A percentile compares a stretch with the other conserved stretches of the same genome.
phyloP scores from a whole-genome alignment of 1,140 invertebrate genomes.

The Trichonephila inaurata region DNA sequence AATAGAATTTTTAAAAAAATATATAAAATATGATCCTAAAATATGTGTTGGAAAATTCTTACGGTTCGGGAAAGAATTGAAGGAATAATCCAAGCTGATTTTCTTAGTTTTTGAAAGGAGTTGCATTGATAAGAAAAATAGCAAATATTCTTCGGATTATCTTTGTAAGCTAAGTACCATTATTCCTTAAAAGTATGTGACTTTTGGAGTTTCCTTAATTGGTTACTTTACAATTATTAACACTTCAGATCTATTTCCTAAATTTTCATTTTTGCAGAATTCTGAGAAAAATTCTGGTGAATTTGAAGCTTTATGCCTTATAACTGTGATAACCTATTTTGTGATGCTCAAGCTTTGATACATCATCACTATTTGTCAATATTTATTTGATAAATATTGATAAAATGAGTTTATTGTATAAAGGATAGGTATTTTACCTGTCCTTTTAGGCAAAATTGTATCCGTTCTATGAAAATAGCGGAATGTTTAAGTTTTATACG shows the following conservation, averaged over 20 bases:
- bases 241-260: background rate
- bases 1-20: too few species aligned
- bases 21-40: too few species aligned
- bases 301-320: slow-evolving; percentile 19
- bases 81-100: too few species aligned
- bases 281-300: background rate
- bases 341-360: slow-evolving; percentile 38
- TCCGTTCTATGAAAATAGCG: background rate
- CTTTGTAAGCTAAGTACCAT: too few species aligned
- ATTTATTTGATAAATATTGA: background rate
- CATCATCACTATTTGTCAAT: slow-evolving; percentile 20
- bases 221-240: too few species aligned
- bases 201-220: background rate
- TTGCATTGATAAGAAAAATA: too few species aligned
- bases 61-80: too few species aligned
- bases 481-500: slow-evolving; percentile 28
- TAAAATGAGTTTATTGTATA: background rate
- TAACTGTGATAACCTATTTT: slow-evolving; percentile 44
- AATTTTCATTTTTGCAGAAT: background rate
- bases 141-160: too few species aligned
- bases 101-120: too few species aligned
- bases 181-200: too few species aligned
- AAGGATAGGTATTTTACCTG: background rate
- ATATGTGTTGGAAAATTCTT: too few species aligned
- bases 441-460: background rate